phyloP scores from a whole-genome alignment of 2,113 vertebrate species.

The Semnopithecus entellus region DNA sequence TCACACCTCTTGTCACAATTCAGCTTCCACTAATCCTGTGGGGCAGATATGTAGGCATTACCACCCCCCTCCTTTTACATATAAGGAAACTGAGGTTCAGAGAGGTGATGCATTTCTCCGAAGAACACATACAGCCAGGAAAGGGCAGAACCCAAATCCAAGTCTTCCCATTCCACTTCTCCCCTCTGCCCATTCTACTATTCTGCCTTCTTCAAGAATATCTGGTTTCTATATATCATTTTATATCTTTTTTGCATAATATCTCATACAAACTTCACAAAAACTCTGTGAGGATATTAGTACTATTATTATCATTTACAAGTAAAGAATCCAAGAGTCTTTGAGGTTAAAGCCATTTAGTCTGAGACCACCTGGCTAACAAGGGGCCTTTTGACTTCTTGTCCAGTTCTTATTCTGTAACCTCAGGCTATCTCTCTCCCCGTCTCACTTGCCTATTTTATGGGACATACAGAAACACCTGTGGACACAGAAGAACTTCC shows the following conservation, averaged over 20 bases:
- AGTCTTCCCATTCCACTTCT: background rate
- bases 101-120: background rate
- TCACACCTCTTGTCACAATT: background rate
- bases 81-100: background rate
- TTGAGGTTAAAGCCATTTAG: background rate
- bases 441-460: background rate
- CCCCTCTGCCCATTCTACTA: rapidly evolving
- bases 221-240: background rate
- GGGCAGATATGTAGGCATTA: background rate
- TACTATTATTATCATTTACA: background rate
- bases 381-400: background rate
- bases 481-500: background rate
- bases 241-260: background rate
- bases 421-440: background rate
- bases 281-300: background rate
- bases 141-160: background rate
- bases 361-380: background rate
- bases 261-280: background rate
- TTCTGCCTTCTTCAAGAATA: background rate
- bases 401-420: background rate
- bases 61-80: background rate
- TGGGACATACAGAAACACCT: background rate
- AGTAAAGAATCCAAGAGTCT: background rate
- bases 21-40: background rate
- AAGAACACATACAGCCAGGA: background rate